These are phyloP conservation scores for Rhimphoctona megacephalus DNA, from an alignment of 2,888 invertebrate species.

Conservation along the genomic window DNA sequence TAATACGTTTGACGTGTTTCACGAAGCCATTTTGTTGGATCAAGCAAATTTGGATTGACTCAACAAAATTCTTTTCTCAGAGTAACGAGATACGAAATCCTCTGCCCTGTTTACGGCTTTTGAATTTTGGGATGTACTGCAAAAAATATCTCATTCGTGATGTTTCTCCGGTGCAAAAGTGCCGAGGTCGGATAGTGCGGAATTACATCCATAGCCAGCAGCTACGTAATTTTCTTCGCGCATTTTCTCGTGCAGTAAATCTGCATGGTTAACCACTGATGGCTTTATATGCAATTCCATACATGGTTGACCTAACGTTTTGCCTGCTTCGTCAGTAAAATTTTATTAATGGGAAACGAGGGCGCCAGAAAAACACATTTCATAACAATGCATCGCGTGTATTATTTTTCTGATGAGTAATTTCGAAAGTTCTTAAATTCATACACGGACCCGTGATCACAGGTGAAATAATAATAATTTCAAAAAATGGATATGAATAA, in stretches of 20 bases:
- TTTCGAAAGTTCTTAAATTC: not conserved
- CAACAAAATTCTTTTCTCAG: too few species aligned
- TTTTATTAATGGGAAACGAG: not conserved
- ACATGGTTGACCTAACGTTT: not conserved
- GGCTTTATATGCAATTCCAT: not conserved
- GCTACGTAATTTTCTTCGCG: not conserved
- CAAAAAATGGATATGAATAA: not conserved
- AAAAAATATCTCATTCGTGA: not conserved
- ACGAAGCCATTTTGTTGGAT: too few species aligned
- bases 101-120: not conserved
- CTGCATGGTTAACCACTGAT: not conserved
- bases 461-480: not conserved
- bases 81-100: not conserved
- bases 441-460: not conserved
- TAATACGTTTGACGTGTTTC: too few species aligned
- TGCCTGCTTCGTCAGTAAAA: not conserved
- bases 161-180: not conserved
- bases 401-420: not conserved
- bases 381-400: not conserved
- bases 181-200: not conserved
- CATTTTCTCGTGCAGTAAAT: not conserved
- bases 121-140: not conserved
- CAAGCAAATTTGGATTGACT: too few species aligned
- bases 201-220: conserved; percentile 7
- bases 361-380: not conserved